Conservation (phyloP, 1,140 invertebrate genomes). For the Hyles vespertilio region DNA sequence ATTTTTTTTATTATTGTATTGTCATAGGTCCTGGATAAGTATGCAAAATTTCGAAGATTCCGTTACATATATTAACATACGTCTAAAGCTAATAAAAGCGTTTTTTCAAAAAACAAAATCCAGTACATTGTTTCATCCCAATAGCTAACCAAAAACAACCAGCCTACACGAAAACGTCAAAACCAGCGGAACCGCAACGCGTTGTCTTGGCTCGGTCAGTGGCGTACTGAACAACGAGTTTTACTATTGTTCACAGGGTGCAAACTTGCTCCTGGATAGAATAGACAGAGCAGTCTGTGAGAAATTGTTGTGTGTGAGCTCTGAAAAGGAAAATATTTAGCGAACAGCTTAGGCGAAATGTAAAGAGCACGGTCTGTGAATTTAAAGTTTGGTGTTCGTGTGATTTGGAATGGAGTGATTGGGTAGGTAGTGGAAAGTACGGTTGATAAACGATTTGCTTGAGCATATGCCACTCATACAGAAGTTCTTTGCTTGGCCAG, state of each 20-base stretch:
- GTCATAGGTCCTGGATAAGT: neutral
- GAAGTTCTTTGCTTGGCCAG: too few relatives aligned
- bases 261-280: conserved; percentile 51
- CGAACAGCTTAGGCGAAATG: conserved; percentile 63
- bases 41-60: too few relatives aligned
- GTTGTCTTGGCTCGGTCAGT: neutral
- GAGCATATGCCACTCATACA: too few relatives aligned
- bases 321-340: conserved; percentile 63
- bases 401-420: neutral
- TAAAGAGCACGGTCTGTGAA: conserved; percentile 12
- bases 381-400: neutral
- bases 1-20: neutral
- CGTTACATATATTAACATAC: too few relatives aligned
- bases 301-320: conserved; percentile 56
- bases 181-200: too few relatives aligned
- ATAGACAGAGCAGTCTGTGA: conserved; percentile 40
- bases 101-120: too few relatives aligned
- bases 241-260: conserved; percentile 66
- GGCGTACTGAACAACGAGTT: conserved; percentile 4
- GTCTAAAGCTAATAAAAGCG: too few relatives aligned
- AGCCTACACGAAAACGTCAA: too few relatives aligned
- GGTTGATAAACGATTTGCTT: too few relatives aligned
- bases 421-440: too few relatives aligned
- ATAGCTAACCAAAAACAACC: too few relatives aligned
- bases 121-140: too few relatives aligned